Base-by-base conservation (phyloP, 2,113 vertebrate genomes). In the Hoplias malabaricus region DNA sequence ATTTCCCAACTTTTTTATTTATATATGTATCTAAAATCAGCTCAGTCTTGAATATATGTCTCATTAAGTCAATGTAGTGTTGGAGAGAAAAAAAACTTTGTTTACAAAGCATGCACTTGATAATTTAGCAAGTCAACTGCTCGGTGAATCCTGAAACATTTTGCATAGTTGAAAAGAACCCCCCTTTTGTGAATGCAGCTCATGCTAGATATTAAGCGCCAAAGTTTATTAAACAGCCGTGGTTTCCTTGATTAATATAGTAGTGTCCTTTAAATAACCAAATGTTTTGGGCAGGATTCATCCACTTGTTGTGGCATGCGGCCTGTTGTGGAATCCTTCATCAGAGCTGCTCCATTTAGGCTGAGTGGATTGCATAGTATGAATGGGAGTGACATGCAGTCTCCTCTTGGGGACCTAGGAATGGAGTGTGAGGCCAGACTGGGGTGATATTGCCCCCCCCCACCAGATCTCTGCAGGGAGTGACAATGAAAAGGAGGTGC, bases 321-420 rank as follows among this genome's bases (percentile, higher is more conserved):
- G 12, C 10, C 13, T 19, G n/a, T 13, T 13, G 14, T 33, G 27
- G 25, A 69, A 31, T n/a, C 25, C 14, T 23, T 46, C 1, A 7
- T 33, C 56, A 13, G 10, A 36, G 21, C 4, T 3, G 9, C 19
- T 21, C 19, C 14, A n/a, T 67, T 67, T 27, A 10, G 38, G 42
- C 29, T 73, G 3, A n/a, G 27, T 27, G 27, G 46, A n/a, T n/a
- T n/a, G n/a, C n/a, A 31, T 29, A 56, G 25, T 36, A 73, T 57
- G n/a, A 16, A 77, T 61, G 53, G 40, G 53, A 77, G 42, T 53
- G 57, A 10, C 42, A 38, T 50, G 69, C 50, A 16, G 59, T 65
- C 23, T 36, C 33, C 68, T 36, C 62, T 63, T 23, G 57, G 43
- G 72, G 46, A 57, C 27, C 10, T 33, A 21, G 70, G 63, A 78